Conservation (phyloP, 2,797 vertebrate genomes). For the Geotrypetes seraphini region DNA sequence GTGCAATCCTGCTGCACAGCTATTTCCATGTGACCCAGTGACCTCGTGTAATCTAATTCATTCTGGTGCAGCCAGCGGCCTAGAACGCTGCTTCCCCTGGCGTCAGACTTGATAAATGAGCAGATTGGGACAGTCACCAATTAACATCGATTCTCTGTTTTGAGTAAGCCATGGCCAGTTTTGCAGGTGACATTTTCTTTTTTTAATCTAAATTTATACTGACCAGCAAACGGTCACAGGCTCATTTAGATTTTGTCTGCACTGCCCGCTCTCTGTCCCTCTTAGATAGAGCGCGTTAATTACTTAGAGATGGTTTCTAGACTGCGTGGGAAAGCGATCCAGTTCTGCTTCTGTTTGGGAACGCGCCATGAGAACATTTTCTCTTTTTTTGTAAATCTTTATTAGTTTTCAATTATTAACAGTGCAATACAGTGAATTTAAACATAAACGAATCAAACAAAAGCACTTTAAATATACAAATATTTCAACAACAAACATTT, state of each 20-base stretch:
- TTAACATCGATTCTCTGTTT: conserved; percentile 25
- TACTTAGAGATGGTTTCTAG: no score
- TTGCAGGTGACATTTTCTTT: conserved; percentile 20
- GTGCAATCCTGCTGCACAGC: no score
- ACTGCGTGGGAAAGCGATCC: no score
- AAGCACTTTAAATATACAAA: no score
- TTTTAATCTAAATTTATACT: conserved; percentile 10
- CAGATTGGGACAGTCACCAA: conserved; percentile 25
- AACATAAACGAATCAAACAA: no score
- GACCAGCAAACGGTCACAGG: conserved; percentile 8
- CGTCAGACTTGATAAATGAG: neutral
- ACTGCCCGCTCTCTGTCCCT: conserved; percentile 21
- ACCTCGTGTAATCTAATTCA: conserved; percentile 44
- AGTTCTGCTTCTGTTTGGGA: no score
- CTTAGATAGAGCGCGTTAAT: conserved; percentile 27
- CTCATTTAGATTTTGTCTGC: conserved; percentile 37
- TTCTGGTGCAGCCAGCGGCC: conserved; percentile 45
- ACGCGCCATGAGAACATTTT: no score
- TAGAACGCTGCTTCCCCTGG: conserved; percentile 22
- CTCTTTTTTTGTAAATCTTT: no score
- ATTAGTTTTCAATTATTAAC: no score
- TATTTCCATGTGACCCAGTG: conserved; percentile 36
- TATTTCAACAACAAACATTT: no score
- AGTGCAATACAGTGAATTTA: no score
- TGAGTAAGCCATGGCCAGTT: conserved; percentile 31